These are phyloP conservation scores for Sebastes melanostomus DNA, from an alignment of 2,797 vertebrate species.

Conservation along the genomic window DNA sequence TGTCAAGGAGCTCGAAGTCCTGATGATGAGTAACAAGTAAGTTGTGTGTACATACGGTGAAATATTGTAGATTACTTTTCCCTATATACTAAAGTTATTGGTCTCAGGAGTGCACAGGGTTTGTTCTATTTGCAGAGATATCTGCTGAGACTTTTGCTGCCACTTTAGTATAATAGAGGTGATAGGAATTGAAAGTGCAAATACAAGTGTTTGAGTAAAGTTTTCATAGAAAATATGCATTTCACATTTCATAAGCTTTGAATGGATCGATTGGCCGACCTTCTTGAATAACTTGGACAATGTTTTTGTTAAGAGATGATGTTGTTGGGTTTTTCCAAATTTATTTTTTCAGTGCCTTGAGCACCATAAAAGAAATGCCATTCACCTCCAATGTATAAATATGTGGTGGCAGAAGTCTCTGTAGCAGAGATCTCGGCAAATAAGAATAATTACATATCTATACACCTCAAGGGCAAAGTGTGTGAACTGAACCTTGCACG, in stretches of 20 bases:
- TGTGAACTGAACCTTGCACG: background rate
- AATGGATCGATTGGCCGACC: fast-evolving
- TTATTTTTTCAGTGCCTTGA: background rate
- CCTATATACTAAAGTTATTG: fast-evolving
- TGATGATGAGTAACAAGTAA: constrained; percentile 99
- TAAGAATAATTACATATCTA: too few species aligned
- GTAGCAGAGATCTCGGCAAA: background rate
- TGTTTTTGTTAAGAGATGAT: background rate
- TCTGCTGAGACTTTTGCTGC: background rate
- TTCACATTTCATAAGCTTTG: background rate
- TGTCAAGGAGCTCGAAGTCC: constrained; percentile 95
- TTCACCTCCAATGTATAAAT: background rate
- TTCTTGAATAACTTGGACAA: background rate
- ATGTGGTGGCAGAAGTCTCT: background rate
- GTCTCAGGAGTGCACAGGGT: background rate
- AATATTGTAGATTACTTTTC: too few species aligned
- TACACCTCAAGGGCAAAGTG: background rate
- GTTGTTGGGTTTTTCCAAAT: background rate
- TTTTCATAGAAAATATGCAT: background rate
- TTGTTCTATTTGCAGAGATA: background rate
- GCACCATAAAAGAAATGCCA: fast-evolving
- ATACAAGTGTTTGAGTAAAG: background rate
- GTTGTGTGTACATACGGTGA: constrained; percentile 34
- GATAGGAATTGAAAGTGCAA: background rate
- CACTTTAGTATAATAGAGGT: background rate